Base-by-base conservation (phyloP, 2,888 invertebrate genomes). In the Phasia obesa region DNA sequence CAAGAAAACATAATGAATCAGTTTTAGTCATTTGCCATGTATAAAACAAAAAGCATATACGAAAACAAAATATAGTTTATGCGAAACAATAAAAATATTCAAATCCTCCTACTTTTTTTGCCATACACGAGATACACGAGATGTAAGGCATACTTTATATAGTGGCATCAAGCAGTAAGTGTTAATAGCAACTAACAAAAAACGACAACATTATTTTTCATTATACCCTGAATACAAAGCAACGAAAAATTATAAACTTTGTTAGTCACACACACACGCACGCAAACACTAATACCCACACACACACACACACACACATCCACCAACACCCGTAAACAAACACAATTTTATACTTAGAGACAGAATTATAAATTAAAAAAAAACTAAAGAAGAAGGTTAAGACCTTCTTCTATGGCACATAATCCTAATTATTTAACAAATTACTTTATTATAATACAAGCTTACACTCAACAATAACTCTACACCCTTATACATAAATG, bases 341-440 rank as follows among this genome's bases (percentile, higher is more conserved):
- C n/a, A n/a, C n/a, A n/a, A 23, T 51, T 53, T 53, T 38, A 64
- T 19, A 70, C 9, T 53, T 21, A 5, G n/a, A 35, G 44, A 11
- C 55, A 51, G 44, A 17, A n/a, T 23, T 23, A 49, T 44, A 47
- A 47, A 65, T 11, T 38, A 44, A 73, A 60, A 53, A 4, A 5
- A 47, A 47, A 47, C 17, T 47, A 5, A 19, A n/a, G 17, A 47
- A 19, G 38, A 71, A 79, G 71, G 75, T 83, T 79, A 83, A n/a
- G n/a, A 79, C 83, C 79, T 79, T 79, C 83, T 79, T 83, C 75
- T 76, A 75, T 75, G 83, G 60, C 79, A 75, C 55, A 83, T 76
- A 79, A 83, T 83, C 83, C 79, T 79, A 79, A 79, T 83, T 83
- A 79, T 79, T 79, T 75, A 71, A 83, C 83, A 79, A 83, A 83